Base-by-base conservation (phyloP, 2,888 invertebrate species). In the Cyrtodaria siliqua region DNA sequence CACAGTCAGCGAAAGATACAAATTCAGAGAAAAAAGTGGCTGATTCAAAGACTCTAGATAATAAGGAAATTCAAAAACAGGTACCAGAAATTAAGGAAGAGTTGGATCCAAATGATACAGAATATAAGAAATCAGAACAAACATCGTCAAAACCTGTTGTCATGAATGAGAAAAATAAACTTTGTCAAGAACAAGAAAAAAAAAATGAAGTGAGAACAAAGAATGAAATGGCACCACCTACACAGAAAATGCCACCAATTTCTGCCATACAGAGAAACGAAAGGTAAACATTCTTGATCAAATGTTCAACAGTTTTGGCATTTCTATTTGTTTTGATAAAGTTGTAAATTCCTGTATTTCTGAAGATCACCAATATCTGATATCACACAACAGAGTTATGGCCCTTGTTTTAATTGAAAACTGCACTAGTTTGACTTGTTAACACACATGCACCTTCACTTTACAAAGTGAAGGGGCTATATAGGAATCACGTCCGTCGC, bases 61-160 rank as follows among this genome's bases (percentile, higher is more conserved):
- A 55, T 23, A 64, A 50, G 24, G 50, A 50, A 3, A 50, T 50
- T 23, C 61, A 47, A 9, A 23, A 50, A 4, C 38, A 40, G 14
- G 23, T 61, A 23, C 52, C 69, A 24, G 68, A 75, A 53, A 70
- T 70, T 3, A 76, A 76, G 38, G 75, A 76, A 27, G 74, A 74
- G 29, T 6, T n/a, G 42, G 74, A 74, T 47, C 74, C 69, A 8
- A 9, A 53, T 52, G 75, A 76, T 18, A 18, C 27, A 24, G 60
- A 63, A n/a, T 75, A 69, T 42, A 47, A 56, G 38, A 53, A 74
- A 42, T 29, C 27, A n/a, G 44, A 52, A 23, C n/a, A 6, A 44
- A 44, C 4, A 4, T 24, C 4, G 24, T 8, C 57, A 1, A 40
- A 14, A 23, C 52, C 55, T 2, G 33, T 8, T 18, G 24, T 47